A percentile compares a stretch with the other conserved stretches of the same genome.
Evolutionary conservation across 2,888 invertebrate species (phyloP).

Genomic region (Phania funesta): DNA sequence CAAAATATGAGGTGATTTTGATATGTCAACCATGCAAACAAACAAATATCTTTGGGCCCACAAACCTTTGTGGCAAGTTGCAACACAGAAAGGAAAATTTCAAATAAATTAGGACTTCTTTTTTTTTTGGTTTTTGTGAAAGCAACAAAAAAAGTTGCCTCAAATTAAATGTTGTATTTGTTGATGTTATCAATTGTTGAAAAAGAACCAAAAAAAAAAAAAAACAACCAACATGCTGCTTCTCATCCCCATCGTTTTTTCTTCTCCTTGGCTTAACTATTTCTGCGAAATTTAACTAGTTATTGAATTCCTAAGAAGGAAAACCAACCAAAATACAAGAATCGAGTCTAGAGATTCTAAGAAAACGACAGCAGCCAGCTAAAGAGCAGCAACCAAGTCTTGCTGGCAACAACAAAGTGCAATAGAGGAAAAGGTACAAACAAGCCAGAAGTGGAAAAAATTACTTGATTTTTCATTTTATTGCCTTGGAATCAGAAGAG

Average conservation of each 20-base stretch:
- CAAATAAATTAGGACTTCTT: slow-evolving; percentile 37
- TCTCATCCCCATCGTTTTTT: slow-evolving; percentile 43
- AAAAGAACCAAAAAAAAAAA: neutral
- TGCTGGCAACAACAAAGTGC: slow-evolving; percentile 22
- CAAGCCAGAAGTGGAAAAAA: slow-evolving; percentile 23
- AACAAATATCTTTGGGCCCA: neutral
- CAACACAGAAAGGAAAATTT: neutral
- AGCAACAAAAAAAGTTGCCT: slow-evolving; percentile 12
- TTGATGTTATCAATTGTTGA: slow-evolving; percentile 64
- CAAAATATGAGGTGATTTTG: slow-evolving; percentile 47
- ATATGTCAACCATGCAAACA: slow-evolving; percentile 28
- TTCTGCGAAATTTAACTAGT: slow-evolving; percentile 66
- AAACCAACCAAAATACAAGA: slow-evolving; percentile 42
- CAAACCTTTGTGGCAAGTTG: neutral
- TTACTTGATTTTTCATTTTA: slow-evolving; percentile 52
- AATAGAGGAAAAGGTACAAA: neutral
- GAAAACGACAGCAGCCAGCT: slow-evolving; percentile 44
- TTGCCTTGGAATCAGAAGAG: slow-evolving; percentile 27
- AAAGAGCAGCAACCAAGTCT: slow-evolving; percentile 40
- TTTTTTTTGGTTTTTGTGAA: neutral
- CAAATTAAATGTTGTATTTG: slow-evolving; percentile 63
- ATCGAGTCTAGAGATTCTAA: slow-evolving; percentile 52
- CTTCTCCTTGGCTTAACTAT: slow-evolving; percentile 47
- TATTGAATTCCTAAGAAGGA: slow-evolving; percentile 63
- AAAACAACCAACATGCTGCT: slow-evolving; percentile 48